Percentiles rank a stretch among this genome's conserved stretches.
These are phyloP conservation scores for Forbesichthys agassizii DNA, from an alignment of 2,113 vertebrate species.

Conservation along the genomic window DNA sequence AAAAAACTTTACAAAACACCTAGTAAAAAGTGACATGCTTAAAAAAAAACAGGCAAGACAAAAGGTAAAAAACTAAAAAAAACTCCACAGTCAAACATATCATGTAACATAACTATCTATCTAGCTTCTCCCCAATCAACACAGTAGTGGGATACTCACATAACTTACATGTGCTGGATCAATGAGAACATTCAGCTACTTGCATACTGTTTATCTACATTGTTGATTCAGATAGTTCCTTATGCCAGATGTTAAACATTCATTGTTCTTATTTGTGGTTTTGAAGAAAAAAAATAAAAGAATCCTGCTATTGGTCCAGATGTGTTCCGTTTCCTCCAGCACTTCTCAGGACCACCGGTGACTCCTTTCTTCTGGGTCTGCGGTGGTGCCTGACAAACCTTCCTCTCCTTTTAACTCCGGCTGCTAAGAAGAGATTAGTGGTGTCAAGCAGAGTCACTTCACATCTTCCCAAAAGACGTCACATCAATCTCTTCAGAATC, in stretches of 20 bases:
- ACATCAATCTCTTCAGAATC: too few species aligned
- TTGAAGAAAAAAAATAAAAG: slow-evolving; percentile 28
- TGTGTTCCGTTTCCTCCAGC: slow-evolving; percentile 23
- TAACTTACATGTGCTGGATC: slow-evolving; percentile 32
- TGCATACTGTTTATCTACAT: slow-evolving; percentile 12
- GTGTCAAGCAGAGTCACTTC: neutral
- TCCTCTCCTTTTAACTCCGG: slow-evolving; percentile 54
- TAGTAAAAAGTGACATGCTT: slow-evolving; percentile 21
- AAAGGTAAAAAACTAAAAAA: slow-evolving; percentile 7
- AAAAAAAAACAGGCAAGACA: slow-evolving; percentile 11
- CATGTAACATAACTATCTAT: slow-evolving; percentile 8
- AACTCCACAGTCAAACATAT: slow-evolving; percentile 33
- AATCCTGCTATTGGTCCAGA: slow-evolving; percentile 31
- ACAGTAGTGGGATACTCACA: slow-evolving; percentile 26
- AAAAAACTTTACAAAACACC: slow-evolving; percentile 35
- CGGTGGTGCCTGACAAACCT: slow-evolving; percentile 53
- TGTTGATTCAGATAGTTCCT: slow-evolving; percentile 37
- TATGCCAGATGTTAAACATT: slow-evolving; percentile 43
- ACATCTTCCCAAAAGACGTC: too few species aligned
- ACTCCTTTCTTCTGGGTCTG: slow-evolving; percentile 51
- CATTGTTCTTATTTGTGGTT: slow-evolving; percentile 18
- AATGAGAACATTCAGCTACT: neutral
- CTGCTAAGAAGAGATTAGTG: slow-evolving; percentile 23
- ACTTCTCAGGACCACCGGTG: slow-evolving; percentile 45
- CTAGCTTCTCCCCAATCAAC: slow-evolving; percentile 24